Evolutionary conservation across 2,888 invertebrate genomes (phyloP).

Genomic region (Metalampra italica): DNA sequence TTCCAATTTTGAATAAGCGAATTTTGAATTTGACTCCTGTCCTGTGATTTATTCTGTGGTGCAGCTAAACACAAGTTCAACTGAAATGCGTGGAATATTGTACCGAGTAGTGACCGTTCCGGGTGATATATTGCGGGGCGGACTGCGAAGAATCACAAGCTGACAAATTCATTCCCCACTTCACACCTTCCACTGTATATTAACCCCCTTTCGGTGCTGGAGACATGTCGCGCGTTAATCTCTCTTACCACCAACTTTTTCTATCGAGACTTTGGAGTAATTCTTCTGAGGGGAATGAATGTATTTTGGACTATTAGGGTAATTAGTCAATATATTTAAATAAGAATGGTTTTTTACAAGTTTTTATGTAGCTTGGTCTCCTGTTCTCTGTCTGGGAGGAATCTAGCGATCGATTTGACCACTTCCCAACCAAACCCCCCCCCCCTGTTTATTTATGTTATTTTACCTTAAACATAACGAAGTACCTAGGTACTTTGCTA

Average conservation of each 20-base stretch:
- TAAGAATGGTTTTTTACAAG: no score
- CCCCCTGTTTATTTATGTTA: no score
- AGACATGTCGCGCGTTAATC: slow-evolving; percentile 7
- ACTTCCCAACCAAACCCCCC: no score
- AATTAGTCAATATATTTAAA: no score
- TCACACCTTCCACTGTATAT: slow-evolving; percentile 41
- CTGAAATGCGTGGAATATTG: slow-evolving; percentile 18
- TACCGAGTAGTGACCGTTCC: slow-evolving; percentile 13
- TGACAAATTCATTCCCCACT: slow-evolving; percentile 67
- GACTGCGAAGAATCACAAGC: slow-evolving; percentile 51
- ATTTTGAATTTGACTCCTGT: no score
- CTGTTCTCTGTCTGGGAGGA: no score
- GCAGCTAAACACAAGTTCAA: background rate
- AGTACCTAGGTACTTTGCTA: no score
- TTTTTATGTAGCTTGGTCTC: no score
- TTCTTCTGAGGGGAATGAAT: background rate
- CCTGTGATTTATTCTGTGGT: no score
- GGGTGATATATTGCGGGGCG: slow-evolving; percentile 49
- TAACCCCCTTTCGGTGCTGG: slow-evolving; percentile 8
- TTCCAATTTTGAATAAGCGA: no score
- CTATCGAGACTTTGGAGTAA: background rate
- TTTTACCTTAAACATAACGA: no score
- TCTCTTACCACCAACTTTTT: background rate
- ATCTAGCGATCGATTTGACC: no score
- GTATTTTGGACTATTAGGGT: background rate